Evolutionary conservation across 2,113 vertebrate genomes (phyloP).

Genomic region (Bubo scandiacus): DNA sequence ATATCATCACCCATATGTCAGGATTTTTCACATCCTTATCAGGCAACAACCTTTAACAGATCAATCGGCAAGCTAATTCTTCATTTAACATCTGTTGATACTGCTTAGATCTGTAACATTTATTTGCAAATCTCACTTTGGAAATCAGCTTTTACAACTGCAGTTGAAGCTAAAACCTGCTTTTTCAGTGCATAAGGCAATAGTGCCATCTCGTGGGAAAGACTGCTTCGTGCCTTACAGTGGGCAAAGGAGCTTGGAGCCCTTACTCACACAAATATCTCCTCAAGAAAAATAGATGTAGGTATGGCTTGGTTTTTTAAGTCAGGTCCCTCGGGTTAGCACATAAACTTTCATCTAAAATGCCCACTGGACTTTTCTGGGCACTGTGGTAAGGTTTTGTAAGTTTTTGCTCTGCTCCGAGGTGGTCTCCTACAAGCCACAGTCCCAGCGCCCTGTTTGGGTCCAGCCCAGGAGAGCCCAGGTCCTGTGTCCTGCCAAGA

Average conservation of each 20-base stretch:
- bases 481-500: not conserved
- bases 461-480: not conserved
- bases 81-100: not conserved
- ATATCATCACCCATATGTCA: not conserved
- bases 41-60: not conserved
- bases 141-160: not conserved
- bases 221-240: accelerated
- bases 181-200: constrained; percentile 41
- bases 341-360: not conserved
- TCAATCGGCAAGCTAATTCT: not conserved
- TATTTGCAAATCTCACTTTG: not conserved
- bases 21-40: not conserved
- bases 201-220: constrained; percentile 71
- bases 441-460: not conserved
- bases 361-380: not conserved
- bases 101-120: not conserved
- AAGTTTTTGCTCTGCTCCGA: not conserved
- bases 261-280: not conserved
- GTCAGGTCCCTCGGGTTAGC: accelerated
- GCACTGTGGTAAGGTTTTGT: not conserved
- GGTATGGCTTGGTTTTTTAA: not conserved
- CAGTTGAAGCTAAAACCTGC: accelerated
- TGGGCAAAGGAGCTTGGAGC: not conserved
- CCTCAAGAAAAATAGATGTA: not conserved
- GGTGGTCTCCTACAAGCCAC: not conserved